Evolutionary conservation across 2,113 vertebrate genomes (phyloP).

Genomic region (Gnathonemus echidnorhynchus): DNA sequence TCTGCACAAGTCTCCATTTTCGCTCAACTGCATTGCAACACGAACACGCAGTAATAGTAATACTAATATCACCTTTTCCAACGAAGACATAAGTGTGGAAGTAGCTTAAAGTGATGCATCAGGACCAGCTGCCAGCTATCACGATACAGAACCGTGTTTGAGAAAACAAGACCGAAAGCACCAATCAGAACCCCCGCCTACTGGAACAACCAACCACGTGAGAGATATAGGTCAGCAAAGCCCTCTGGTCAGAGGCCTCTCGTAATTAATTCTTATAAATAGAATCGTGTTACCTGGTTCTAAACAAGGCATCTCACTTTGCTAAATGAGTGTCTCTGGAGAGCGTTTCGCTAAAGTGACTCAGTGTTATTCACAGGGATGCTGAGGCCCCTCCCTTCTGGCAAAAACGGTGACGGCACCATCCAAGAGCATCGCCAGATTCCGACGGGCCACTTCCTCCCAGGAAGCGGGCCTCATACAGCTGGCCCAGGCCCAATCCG

Average conservation of each 20-base stretch:
- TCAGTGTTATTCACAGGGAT: not conserved
- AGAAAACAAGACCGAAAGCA: not conserved
- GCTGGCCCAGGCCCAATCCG: not conserved
- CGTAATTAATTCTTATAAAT: slow-evolving; percentile 1
- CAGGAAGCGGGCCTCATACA: not conserved
- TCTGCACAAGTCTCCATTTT: not conserved
- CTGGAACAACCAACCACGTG: not conserved
- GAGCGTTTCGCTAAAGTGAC: not conserved
- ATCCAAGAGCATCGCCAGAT: not conserved
- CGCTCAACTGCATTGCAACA: not conserved
- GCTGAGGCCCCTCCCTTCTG: not conserved
- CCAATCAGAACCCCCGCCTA: not conserved
- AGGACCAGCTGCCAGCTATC: not conserved
- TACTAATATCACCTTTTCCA: not conserved
- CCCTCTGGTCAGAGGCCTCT: not conserved
- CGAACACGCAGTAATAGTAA: not conserved
- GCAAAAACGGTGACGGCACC: not conserved
- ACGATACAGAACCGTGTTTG: not conserved
- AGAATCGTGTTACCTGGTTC: not conserved
- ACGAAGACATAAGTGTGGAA: not conserved
- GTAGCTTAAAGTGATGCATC: not conserved
- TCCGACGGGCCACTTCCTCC: not conserved
- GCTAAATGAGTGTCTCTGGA: not conserved
- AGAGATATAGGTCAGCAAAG: not conserved
- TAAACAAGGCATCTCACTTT: not conserved